A percentile compares a stretch with the other conserved stretches of the same genome.
Evolutionary conservation across 2,888 invertebrate species (phyloP).

Genomic region (Cephus runcator): DNA sequence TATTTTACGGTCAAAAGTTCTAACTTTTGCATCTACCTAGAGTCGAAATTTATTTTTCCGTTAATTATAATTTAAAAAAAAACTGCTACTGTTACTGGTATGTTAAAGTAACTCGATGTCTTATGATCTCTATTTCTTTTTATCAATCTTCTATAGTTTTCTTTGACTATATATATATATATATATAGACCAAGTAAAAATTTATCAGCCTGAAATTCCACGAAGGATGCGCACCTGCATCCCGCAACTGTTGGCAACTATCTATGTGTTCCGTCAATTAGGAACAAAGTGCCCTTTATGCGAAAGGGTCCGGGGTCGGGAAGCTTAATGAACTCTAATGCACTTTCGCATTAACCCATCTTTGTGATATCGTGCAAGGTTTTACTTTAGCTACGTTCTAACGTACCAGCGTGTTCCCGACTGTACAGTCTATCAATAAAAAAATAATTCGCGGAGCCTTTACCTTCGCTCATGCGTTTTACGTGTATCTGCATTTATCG

Average conservation of each 20-base stretch:
- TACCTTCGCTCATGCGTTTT: background rate
- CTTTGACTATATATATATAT: background rate
- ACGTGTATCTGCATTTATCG: background rate
- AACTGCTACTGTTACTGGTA: background rate
- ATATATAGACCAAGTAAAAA: background rate
- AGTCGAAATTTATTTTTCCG: too few relatives aligned
- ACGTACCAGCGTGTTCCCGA: background rate
- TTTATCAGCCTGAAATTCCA: background rate
- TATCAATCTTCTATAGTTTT: background rate
- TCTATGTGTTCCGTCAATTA: background rate
- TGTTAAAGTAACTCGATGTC: background rate
- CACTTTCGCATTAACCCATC: background rate
- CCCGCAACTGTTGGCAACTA: background rate
- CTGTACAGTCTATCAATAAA: background rate
- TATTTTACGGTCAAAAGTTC: background rate
- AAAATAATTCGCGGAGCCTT: background rate
- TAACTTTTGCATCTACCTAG: background rate
- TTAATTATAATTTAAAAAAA: background rate
- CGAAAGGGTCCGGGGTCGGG: background rate
- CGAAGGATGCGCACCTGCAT: background rate
- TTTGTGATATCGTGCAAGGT: background rate
- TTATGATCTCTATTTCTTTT: background rate
- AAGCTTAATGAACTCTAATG: background rate
- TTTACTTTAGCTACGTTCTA: background rate
- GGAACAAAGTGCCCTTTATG: background rate